Evolutionary conservation across 2,888 invertebrate species (phyloP).

Genomic region (Eristalis pertinax): DNA sequence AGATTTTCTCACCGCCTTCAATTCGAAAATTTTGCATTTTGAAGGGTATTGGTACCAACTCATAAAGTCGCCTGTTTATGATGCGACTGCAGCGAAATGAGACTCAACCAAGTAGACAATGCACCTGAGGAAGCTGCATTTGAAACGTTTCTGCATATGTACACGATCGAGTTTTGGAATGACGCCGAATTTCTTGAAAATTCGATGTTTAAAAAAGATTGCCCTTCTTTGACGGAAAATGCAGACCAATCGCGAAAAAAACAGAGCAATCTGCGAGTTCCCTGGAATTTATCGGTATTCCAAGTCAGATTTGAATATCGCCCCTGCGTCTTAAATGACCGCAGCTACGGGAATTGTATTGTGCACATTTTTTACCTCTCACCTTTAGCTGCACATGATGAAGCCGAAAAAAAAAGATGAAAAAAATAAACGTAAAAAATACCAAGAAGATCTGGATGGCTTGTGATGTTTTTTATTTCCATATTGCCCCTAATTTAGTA

Average conservation of each 20-base stretch:
- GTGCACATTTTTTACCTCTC: neutral
- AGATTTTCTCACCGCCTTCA: neutral
- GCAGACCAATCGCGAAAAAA: neutral
- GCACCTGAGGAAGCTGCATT: neutral
- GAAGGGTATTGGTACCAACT: neutral
- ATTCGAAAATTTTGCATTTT: neutral
- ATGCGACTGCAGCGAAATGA: neutral
- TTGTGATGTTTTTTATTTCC: conserved; percentile 2
- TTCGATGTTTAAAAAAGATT: neutral
- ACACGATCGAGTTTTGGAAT: neutral
- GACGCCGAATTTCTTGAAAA: too few relatives aligned
- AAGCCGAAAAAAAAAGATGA: neutral
- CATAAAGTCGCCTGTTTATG: neutral
- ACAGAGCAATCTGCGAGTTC: neutral
- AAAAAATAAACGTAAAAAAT: neutral
- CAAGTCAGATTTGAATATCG: neutral
- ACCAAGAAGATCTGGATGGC: neutral
- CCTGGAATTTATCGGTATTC: neutral
- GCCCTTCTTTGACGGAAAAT: neutral
- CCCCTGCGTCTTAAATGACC: neutral
- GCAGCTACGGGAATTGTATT: neutral
- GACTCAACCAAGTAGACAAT: neutral
- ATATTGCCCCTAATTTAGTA: conserved; percentile 21
- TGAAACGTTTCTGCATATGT: neutral
- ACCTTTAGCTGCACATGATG: neutral